These are phyloP conservation scores for Natrix natrix DNA, from an alignment of 2,797 vertebrate species.

Conservation along the genomic window DNA sequence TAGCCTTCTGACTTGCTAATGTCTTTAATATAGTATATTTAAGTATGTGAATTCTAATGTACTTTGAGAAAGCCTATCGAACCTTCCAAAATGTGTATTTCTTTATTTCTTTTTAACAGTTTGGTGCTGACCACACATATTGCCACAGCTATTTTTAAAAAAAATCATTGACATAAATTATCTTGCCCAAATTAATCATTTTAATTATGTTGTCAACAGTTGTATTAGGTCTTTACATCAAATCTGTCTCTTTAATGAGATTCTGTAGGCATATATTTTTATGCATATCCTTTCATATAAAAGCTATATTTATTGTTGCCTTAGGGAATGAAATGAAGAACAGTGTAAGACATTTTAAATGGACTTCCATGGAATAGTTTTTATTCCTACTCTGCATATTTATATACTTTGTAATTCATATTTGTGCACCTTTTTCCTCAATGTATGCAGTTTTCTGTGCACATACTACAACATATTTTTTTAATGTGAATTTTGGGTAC, in stretches of 20 bases:
- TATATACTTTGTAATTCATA: background rate
- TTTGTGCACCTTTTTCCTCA: background rate
- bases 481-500: background rate
- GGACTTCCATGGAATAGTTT: background rate
- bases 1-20: background rate
- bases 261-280: constrained; percentile 51
- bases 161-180: constrained; percentile 61
- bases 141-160: constrained; percentile 40
- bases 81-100: background rate
- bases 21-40: background rate
- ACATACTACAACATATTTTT: background rate
- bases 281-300: constrained; percentile 43
- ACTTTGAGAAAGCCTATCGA: background rate
- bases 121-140: constrained; percentile 29
- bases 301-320: constrained; percentile 19
- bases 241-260: constrained; percentile 61
- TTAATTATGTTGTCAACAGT: constrained; percentile 72
- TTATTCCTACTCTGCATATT: background rate
- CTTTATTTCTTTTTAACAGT: constrained; percentile 6
- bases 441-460: background rate
- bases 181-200: constrained; percentile 70
- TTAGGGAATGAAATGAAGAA: background rate
- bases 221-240: constrained; percentile 66
- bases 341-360: background rate
- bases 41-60: background rate